These are phyloP conservation scores for Drosophila lini DNA, from an alignment of 1,140 invertebrate species.

Conservation along the genomic window DNA sequence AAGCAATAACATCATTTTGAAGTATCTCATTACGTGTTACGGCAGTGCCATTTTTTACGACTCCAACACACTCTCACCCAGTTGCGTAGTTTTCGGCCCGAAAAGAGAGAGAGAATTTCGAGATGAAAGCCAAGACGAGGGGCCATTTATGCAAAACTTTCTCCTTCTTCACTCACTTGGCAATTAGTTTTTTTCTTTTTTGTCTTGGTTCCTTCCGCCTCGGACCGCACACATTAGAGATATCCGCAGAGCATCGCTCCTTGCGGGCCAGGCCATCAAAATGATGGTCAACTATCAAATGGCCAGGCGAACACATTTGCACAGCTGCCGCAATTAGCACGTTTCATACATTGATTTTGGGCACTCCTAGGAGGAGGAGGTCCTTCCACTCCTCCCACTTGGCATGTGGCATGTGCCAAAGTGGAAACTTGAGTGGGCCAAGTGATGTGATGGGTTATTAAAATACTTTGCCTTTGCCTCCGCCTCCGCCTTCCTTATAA, in stretches of 20 bases:
- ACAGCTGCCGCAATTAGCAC: slow-evolving; percentile 81
- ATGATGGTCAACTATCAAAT: slow-evolving; percentile 81
- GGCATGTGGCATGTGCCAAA: slow-evolving; percentile 34
- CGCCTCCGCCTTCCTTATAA: slow-evolving; percentile 36
- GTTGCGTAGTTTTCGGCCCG: slow-evolving; percentile 59
- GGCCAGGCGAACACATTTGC: slow-evolving; percentile 71
- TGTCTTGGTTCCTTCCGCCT: neutral
- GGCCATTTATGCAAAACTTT: slow-evolving; percentile 79
- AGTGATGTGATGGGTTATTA: slow-evolving; percentile 65
- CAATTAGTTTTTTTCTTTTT: slow-evolving; percentile 64
- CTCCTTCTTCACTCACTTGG: slow-evolving; percentile 35
- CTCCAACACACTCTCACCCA: slow-evolving; percentile 26
- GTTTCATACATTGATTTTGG: slow-evolving; percentile 79
- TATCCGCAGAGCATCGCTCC: slow-evolving; percentile 8
- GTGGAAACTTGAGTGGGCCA: slow-evolving; percentile 31
- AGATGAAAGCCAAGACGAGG: slow-evolving; percentile 52
- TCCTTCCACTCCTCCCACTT: neutral
- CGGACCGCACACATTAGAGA: slow-evolving; percentile 58
- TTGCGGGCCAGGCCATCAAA: slow-evolving; percentile 55
- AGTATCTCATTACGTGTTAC: slow-evolving; percentile 81
- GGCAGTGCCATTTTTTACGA: slow-evolving; percentile 76
- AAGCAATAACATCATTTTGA: slow-evolving; percentile 82
- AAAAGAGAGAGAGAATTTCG: slow-evolving; percentile 39
- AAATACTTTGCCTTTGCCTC: slow-evolving; percentile 60
- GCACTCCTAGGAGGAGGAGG: neutral